phyloP scores from a whole-genome alignment of 2,113 vertebrate species.

The Gallinago media region DNA sequence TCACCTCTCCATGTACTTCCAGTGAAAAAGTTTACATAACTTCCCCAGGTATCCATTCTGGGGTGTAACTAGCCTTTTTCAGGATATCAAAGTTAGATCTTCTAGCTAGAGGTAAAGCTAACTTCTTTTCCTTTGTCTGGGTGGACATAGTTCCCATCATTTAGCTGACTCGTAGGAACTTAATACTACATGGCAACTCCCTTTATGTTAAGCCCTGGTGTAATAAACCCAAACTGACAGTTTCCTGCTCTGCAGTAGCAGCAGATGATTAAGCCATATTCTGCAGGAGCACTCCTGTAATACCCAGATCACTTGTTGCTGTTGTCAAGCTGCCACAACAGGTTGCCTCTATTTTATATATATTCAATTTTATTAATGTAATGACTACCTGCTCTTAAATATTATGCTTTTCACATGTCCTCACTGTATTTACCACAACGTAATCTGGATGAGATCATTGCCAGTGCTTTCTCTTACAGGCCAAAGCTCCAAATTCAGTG shows the following conservation, averaged over 20 bases:
- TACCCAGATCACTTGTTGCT: background rate
- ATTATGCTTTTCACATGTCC: background rate
- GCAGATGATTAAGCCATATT: background rate
- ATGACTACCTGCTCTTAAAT: background rate
- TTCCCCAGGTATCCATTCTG: background rate
- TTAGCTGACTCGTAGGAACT: background rate
- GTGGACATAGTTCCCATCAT: background rate
- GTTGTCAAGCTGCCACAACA: background rate
- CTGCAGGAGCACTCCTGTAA: background rate
- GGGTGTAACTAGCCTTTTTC: background rate
- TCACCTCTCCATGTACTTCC: background rate
- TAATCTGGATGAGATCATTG: background rate
- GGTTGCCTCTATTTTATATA: background rate
- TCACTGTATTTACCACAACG: background rate
- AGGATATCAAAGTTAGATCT: background rate
- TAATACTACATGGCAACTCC: background rate
- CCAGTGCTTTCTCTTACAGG: slow-evolving; percentile 70
- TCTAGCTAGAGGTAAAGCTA: background rate
- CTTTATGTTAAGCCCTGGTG: background rate
- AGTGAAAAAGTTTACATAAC: background rate
- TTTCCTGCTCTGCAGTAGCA: slow-evolving; percentile 6
- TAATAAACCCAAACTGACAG: background rate
- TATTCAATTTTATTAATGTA: background rate
- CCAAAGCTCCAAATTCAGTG: slow-evolving; percentile 91
- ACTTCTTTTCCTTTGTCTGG: background rate